These are phyloP conservation scores for Euschistus heros DNA, from an alignment of 1,140 invertebrate species.

Conservation along the genomic window DNA sequence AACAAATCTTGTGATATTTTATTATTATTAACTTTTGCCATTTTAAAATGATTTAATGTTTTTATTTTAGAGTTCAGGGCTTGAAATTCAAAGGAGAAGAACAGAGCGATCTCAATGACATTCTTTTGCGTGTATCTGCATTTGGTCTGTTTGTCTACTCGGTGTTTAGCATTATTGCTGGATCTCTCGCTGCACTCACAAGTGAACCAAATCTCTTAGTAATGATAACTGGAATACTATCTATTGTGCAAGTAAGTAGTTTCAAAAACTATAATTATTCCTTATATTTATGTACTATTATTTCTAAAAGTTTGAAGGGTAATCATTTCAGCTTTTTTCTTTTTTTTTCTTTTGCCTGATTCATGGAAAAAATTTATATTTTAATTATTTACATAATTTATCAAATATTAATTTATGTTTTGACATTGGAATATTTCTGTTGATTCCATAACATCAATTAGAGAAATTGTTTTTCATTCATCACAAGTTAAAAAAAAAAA, in stretches of 20 bases:
- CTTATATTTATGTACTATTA: too few relatives aligned
- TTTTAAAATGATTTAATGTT: too few relatives aligned
- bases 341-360: background rate
- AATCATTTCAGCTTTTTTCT: background rate
- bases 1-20: too few relatives aligned
- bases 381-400: too few relatives aligned
- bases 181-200: slow-evolving; percentile 67
- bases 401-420: too few relatives aligned
- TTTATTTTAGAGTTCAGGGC: slow-evolving; percentile 60
- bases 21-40: too few relatives aligned
- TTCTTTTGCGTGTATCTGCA: slow-evolving; percentile 77
- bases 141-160: slow-evolving; percentile 87
- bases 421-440: too few relatives aligned
- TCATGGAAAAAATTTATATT: too few relatives aligned
- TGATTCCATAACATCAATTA: too few relatives aligned
- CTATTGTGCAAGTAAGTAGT: slow-evolving; percentile 60
- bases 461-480: too few relatives aligned
- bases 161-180: slow-evolving; percentile 85
- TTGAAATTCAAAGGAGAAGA: slow-evolving; percentile 82
- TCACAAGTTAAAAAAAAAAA: too few relatives aligned
- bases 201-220: slow-evolving; percentile 78
- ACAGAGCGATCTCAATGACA: slow-evolving; percentile 79
- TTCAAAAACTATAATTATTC: background rate
- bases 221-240: slow-evolving; percentile 76
- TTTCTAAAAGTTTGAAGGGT: background rate